Evolutionary conservation across 2,888 invertebrate genomes (phyloP), one percentile per base, ranked within the genome.

Genomic region (Macrophya alboannulata): DNA sequence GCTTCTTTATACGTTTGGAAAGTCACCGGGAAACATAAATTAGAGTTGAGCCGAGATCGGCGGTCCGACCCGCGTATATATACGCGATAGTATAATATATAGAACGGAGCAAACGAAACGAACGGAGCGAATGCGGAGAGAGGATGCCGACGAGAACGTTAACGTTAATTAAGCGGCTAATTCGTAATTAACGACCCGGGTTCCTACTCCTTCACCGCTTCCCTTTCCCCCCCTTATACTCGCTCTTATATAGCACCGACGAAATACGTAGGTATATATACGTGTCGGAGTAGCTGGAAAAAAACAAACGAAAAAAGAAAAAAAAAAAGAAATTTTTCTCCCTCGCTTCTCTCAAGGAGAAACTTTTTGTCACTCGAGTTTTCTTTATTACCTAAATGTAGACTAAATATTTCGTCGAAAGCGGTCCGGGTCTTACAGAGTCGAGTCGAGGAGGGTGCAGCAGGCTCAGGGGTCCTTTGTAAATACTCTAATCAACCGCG

Each of bases 151-250:
- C 25, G 85, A 83, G 79, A 85, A 84, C 79, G 79, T 86, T 79
- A 84, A 84, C 51, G 86, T 85, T 88, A 88, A 89, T 89, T 89
- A 89, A 86, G 71, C 85, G 84, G 48, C 74, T 87, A 87, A 89
- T 88, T 87, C 86, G 25, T 86, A 85, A 86, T 87, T 88, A 86
- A 87, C 86, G 71, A 55, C 68, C 84, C 51, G 15, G 62, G 40
- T 72, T 43, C 25, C 79, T 59, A 76, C 79, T 45, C 85, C 21
- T 55, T 6, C 15, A 10, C 6, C 43, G n/a, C 45, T 31, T 31
- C 17, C 82, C n/a, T 37, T 43, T 17, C 17, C 31, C 43, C 48
- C 65, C 65, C 10, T n/a, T n/a, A n/a, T n/a, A n/a, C 45, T 2
- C 59, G 15, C 5, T 77, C 45, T 31, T 31, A 31, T 31, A 31